Evolutionary conservation across 2,797 vertebrate genomes (phyloP).

Genomic region (Varecia variegata): DNA sequence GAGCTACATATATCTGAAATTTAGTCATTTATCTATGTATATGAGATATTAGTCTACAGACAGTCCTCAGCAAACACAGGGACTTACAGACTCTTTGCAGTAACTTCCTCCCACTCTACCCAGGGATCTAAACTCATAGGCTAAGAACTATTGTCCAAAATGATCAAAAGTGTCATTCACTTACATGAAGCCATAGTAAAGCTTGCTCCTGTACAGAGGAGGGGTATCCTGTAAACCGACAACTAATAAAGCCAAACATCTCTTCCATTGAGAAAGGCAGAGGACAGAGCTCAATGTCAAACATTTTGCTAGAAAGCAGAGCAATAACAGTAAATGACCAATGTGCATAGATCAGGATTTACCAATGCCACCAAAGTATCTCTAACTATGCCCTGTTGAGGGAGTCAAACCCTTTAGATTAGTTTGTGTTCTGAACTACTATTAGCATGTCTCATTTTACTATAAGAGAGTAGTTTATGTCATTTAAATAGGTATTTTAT

Average conservation of each 20-base stretch:
- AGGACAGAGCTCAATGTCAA: slow-evolving; percentile 98
- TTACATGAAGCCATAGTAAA: slow-evolving; percentile 98
- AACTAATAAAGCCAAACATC: slow-evolving; percentile 99
- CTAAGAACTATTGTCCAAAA: neutral
- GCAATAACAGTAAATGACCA: slow-evolving; percentile 63
- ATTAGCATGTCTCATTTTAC: neutral
- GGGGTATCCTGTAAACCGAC: slow-evolving; percentile 97
- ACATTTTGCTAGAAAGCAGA: slow-evolving; percentile 95
- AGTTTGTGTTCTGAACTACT: neutral
- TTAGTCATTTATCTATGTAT: neutral
- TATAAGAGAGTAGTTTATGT: neutral
- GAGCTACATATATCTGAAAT: neutral
- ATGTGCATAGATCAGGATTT: neutral
- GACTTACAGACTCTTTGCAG: neutral
- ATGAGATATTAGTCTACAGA: neutral
- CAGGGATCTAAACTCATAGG: neutral
- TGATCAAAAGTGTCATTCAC: slow-evolving; percentile 62
- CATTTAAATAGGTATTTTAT: neutral
- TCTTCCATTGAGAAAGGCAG: slow-evolving; percentile 99
- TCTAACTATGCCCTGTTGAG: neutral
- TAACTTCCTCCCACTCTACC: neutral
- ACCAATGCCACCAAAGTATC: neutral
- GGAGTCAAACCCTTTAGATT: neutral
- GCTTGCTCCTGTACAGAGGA: slow-evolving; percentile 99
- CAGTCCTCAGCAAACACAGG: neutral